Percentiles rank a stretch among this genome's conserved stretches.
These are phyloP conservation scores for Coranthus polyacanthus DNA, from an alignment of 2,797 vertebrate genomes.

Conservation along the genomic window DNA sequence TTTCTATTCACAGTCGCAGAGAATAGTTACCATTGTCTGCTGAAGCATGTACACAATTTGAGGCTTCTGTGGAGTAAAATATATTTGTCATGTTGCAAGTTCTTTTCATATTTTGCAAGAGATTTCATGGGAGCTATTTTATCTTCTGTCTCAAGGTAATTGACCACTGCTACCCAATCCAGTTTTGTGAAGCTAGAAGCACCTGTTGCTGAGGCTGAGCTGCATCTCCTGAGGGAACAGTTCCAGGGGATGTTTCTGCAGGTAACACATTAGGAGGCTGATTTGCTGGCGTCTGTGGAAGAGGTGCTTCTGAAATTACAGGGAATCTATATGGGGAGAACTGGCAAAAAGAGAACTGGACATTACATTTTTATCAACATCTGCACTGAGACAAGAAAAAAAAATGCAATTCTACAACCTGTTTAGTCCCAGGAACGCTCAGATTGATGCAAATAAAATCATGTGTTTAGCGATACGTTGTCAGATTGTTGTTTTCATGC, in stretches of 20 bases:
- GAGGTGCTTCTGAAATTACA: conserved; percentile 31
- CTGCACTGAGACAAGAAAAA: neutral
- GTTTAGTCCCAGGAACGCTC: neutral
- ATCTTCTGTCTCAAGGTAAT: no score
- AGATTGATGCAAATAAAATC: conserved; percentile 8
- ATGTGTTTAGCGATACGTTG: conserved; percentile 8
- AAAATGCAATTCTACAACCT: neutral
- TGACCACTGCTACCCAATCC: neutral
- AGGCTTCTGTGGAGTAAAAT: conserved; percentile 59
- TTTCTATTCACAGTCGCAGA: neutral
- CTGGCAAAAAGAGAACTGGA: conserved; percentile 23
- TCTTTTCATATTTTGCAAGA: neutral
- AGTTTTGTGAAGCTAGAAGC: neutral
- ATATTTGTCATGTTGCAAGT: neutral
- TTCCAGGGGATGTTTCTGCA: conserved; percentile 33
- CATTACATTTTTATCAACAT: conserved; percentile 6
- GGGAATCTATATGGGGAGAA: conserved; percentile 64
- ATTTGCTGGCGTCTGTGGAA: conserved; percentile 49
- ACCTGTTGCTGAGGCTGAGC: conserved; percentile 49
- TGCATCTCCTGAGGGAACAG: conserved; percentile 27
- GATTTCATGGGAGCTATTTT: no score
- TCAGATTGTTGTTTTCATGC: conserved; percentile 9
- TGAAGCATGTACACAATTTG: conserved; percentile 67
- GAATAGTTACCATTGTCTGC: conserved; percentile 63
- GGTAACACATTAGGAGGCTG: conserved; percentile 36